Base-by-base conservation (phyloP, 2,888 invertebrate species). In the Meandrusa payeni region DNA sequence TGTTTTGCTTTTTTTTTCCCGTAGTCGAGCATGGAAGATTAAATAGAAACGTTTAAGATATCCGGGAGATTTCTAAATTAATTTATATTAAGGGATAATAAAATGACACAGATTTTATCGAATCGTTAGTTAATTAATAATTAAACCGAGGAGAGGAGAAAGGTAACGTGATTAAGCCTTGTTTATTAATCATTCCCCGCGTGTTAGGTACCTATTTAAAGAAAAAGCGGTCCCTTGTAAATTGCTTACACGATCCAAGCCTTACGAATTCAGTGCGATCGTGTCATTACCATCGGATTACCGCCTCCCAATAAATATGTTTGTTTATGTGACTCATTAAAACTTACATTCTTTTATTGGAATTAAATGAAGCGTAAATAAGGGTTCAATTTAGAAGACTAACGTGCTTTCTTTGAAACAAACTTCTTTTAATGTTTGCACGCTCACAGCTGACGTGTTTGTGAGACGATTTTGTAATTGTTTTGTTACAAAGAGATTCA, bases 241-340 rank as follows among this genome's bases (percentile, higher is more conserved):
- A 36, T 11, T 31, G 10, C 15, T 22, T 2, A 5, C 7, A 31
- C 11, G 17, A 22, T 10, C 12, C 5, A 2, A 13, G 5, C 4
- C 22, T 9, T 38, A 29, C 3, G 10, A 24, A 28, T 22, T 19
- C 19, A 31, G 13, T 19, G 9, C 28, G 19, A 26, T 13, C 31
- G 10, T 13, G 12, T 20, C 26, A 11, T 36, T 44, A 17, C 33
- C 17, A 1, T 19, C 20, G 39, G 20, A 24, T 33, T 38, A 37
- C 38, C 32, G 9, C 5, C 19, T 22, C 20, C 36, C 46, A 40
- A 50, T 52, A 52, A 48, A 50, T 29, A 29, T 36, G 46, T 40
- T 28, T 49, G 42, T 50, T 52, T 52, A 48, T 52, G 46, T 43
- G 12, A 32, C 50, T 50, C 47, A 48, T 50, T 50, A 48, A 45